phyloP scores from a whole-genome alignment of 2,797 vertebrate genomes.

The Oceanodroma leucorhoa region DNA sequence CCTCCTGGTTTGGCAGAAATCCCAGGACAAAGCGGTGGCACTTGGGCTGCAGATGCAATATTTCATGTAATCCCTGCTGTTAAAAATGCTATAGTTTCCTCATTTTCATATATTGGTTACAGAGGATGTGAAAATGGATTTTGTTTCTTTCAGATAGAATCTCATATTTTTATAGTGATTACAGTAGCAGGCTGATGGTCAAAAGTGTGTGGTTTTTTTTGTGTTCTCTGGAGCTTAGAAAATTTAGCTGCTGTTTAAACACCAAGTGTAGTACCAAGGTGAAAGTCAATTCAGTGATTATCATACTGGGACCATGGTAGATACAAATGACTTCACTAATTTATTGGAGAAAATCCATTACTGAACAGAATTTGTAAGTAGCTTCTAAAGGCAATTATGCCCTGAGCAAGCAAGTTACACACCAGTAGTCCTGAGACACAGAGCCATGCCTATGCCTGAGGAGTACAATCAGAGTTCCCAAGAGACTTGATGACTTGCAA shows the following conservation, averaged over 20 bases:
- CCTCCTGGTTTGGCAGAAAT: constrained; percentile 49
- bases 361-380: background rate
- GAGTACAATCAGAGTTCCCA: background rate
- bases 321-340: background rate
- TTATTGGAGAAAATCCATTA: constrained; percentile 16
- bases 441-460: background rate
- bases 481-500: background rate
- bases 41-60: background rate
- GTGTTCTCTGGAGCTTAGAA: background rate
- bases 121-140: background rate
- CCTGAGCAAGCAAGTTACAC: background rate
- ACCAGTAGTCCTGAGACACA: background rate
- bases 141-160: background rate
- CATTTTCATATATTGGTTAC: background rate
- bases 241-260: background rate
- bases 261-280: background rate
- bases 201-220: background rate
- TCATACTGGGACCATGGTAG: background rate
- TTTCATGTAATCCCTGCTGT: background rate
- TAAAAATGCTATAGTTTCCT: background rate
- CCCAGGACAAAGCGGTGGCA: constrained; percentile 20
- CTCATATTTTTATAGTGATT: background rate
- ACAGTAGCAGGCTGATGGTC: background rate
- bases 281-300: constrained; percentile 19
- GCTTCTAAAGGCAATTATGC: background rate